A percentile compares a stretch with the other conserved stretches of the same genome.
Conservation (phyloP, 2,888 invertebrate species). For the Sesamia inferens region DNA sequence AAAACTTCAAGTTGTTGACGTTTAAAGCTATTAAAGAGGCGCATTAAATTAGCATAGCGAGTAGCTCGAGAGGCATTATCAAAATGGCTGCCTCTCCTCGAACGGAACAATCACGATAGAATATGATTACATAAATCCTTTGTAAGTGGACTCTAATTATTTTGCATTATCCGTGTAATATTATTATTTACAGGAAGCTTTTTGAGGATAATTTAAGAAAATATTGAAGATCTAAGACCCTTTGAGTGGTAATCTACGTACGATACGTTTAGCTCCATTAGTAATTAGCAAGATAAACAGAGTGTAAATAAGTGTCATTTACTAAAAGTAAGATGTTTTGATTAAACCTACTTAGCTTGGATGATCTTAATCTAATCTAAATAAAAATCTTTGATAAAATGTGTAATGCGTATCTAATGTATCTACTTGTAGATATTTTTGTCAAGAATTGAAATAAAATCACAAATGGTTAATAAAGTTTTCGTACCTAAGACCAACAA, state of each 20-base stretch:
- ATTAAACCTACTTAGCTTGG: neutral
- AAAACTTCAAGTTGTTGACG: constrained; percentile 68
- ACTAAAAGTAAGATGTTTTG: too few species aligned
- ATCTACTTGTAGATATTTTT: neutral
- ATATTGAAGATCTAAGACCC: constrained; percentile 38
- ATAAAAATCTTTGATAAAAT: neutral
- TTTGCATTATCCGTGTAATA: constrained; percentile 56
- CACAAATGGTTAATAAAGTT: too few species aligned
- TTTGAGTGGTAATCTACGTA: constrained; percentile 11
- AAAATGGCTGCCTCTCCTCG: constrained; percentile 61
- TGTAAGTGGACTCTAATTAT: constrained; percentile 65
- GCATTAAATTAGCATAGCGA: constrained; percentile 75
- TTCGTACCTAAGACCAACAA: neutral
- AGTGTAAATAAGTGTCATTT: too few species aligned
- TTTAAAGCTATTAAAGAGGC: constrained; percentile 71
- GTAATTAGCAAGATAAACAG: constrained; percentile 13
- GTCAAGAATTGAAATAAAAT: neutral
- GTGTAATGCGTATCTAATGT: neutral
- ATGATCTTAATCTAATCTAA: neutral
- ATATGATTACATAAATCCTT: constrained; percentile 62
- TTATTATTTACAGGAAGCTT: constrained; percentile 40
- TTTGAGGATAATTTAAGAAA: constrained; percentile 36
- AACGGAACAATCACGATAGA: constrained; percentile 55
- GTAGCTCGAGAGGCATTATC: constrained; percentile 66
- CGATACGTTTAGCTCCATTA: constrained; percentile 3